Conservation (phyloP, 2,888 invertebrate genomes). For the Catocala sponsa region DNA sequence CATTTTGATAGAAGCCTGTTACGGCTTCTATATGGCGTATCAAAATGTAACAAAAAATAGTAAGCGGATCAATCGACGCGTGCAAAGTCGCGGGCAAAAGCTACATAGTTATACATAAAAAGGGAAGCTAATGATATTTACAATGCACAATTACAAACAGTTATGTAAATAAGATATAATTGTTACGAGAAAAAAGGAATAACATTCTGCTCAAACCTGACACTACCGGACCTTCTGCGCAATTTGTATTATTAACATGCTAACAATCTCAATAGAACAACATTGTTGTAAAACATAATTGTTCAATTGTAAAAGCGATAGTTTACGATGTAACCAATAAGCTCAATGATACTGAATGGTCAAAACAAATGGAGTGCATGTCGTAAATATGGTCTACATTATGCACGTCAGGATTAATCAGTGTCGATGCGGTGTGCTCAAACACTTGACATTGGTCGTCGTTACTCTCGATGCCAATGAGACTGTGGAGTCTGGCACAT, state of each 20-base stretch:
- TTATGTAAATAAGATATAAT: no score
- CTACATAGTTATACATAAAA: no score
- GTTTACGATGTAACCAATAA: slow-evolving; percentile 40
- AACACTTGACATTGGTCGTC: slow-evolving; percentile 3
- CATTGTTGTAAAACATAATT: slow-evolving; percentile 26
- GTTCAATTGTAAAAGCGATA: slow-evolving; percentile 39
- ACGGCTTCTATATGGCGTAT: no score
- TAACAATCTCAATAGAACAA: slow-evolving; percentile 15
- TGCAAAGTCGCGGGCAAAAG: no score
- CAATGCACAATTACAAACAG: no score
- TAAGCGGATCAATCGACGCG: no score
- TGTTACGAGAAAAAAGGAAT: no score
- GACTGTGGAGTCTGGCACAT: no score
- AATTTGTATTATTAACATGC: slow-evolving; percentile 2
- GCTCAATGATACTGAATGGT: slow-evolving; percentile 37
- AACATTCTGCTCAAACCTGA: no score
- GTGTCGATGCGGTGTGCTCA: slow-evolving; percentile 5
- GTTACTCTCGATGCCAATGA: neutral
- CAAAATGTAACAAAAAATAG: no score
- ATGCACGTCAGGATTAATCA: slow-evolving; percentile 36
- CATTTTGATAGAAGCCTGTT: no score
- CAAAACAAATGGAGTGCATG: slow-evolving; percentile 30
- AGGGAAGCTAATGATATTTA: no score
- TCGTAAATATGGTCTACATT: slow-evolving; percentile 40
- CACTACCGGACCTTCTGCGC: neutral